These are phyloP conservation scores for Machaerirhynchus nigripectus DNA, from an alignment of 2,113 vertebrate species.

Conservation along the genomic window DNA sequence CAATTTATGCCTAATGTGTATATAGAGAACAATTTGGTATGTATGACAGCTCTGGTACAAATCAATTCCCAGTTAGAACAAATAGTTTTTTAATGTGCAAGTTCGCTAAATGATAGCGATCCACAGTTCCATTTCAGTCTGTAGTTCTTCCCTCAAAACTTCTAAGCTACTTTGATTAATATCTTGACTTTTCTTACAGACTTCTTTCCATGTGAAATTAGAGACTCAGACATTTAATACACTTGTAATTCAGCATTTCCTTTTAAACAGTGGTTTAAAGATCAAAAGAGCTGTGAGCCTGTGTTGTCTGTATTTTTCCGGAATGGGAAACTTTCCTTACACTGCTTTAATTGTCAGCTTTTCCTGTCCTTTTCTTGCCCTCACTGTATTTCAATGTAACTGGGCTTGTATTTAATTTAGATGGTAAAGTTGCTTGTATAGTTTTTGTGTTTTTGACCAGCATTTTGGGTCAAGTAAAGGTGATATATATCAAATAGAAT, in stretches of 20 bases:
- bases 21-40: not conserved
- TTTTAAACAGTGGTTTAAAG: conserved; percentile 11
- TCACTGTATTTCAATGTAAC: not conserved
- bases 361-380: conserved; percentile 31
- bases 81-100: not conserved
- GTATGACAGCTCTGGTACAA: not conserved
- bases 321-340: not conserved
- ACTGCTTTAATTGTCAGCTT: not conserved
- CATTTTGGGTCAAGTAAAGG: not conserved
- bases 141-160: not conserved
- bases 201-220: not conserved
- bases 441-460: not conserved
- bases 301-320: not conserved
- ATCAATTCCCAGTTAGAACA: not conserved
- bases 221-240: conserved; percentile 11
- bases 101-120: not conserved
- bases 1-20: not conserved
- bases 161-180: not conserved
- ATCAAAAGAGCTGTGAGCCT: conserved; percentile 4
- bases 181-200: not conserved
- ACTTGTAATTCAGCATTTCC: conserved; percentile 32
- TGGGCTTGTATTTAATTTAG: not conserved
- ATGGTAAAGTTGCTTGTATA: not conserved
- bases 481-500: not conserved
- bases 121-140: not conserved